Evolutionary conservation across 2,113 vertebrate genomes (phyloP).

Genomic region (Actenoides lindsayi): DNA sequence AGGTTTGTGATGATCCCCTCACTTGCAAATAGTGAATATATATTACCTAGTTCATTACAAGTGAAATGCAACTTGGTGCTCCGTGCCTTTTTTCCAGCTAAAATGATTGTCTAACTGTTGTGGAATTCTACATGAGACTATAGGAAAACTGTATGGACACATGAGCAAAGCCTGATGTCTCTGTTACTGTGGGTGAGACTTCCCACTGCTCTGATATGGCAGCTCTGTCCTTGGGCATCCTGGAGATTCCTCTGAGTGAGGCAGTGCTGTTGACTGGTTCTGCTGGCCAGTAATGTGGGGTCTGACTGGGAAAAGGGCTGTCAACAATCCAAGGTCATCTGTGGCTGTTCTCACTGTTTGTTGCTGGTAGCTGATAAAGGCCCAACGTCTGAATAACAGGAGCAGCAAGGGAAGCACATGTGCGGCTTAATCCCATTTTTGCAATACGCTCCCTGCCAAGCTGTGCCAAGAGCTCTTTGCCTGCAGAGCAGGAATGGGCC

Average conservation of each 20-base stretch:
- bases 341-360: background rate
- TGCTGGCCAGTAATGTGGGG: background rate
- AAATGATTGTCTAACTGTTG: background rate
- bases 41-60: background rate
- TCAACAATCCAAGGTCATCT: slow-evolving; percentile 18
- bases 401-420: background rate
- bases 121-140: background rate
- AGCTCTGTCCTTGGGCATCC: background rate
- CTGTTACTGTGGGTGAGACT: background rate
- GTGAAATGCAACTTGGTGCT: background rate
- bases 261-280: background rate
- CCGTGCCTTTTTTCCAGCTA: background rate
- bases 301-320: background rate
- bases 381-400: background rate
- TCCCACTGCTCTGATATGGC: background rate
- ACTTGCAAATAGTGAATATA: background rate
- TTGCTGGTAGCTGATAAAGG: slow-evolving; percentile 37
- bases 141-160: background rate
- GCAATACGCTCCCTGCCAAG: background rate
- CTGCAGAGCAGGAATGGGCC: background rate
- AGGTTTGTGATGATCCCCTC: background rate
- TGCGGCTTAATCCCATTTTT: background rate
- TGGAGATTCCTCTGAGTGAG: background rate
- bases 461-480: background rate
- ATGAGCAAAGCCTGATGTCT: background rate